Percentiles rank a stretch among this genome's conserved stretches.
phyloP scores from a whole-genome alignment of 2,888 invertebrate genomes.

The Dryobotodes eremita region DNA sequence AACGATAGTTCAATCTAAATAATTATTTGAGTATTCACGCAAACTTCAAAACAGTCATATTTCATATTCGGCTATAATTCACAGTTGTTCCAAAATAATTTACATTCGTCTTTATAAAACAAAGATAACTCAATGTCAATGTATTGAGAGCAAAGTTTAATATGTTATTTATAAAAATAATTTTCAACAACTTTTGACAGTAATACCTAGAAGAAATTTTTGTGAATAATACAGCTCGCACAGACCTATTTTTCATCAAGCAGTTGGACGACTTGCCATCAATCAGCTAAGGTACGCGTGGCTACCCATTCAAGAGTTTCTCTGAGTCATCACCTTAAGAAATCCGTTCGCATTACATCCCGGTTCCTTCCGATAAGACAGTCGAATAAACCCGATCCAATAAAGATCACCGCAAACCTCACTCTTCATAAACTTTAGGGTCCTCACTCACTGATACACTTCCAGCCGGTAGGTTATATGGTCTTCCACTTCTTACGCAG shows the following conservation, averaged over 20 bases:
- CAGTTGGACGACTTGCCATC: not conserved
- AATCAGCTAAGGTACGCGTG: too few species aligned
- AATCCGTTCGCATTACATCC: not conserved
- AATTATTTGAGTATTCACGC: not conserved
- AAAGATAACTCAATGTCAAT: not conserved
- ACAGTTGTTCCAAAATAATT: not conserved
- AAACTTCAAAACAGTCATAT: not conserved
- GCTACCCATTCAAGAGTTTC: not conserved
- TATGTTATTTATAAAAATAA: not conserved
- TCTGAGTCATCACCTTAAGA: conserved; percentile 3
- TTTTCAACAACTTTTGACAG: not conserved
- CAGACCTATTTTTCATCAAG: not conserved
- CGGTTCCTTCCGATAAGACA: conserved; percentile 24
- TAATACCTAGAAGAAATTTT: not conserved
- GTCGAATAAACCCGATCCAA: conserved; percentile 48
- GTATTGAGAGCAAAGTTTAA: not conserved
- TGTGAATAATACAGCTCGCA: not conserved
- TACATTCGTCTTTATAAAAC: not conserved
- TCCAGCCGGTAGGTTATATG: conserved; percentile 14
- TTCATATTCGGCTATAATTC: not conserved
- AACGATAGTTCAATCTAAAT: conserved; percentile 5
- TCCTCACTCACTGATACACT: conserved; percentile 22
- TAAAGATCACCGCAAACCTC: conserved; percentile 45
- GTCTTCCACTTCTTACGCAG: conserved; percentile 4
- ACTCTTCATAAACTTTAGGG: conserved; percentile 47